A percentile compares a stretch with the other conserved stretches of the same genome.
Conservation (phyloP, 1,140 invertebrate species). For the Caenorhabditis remanei region DNA sequence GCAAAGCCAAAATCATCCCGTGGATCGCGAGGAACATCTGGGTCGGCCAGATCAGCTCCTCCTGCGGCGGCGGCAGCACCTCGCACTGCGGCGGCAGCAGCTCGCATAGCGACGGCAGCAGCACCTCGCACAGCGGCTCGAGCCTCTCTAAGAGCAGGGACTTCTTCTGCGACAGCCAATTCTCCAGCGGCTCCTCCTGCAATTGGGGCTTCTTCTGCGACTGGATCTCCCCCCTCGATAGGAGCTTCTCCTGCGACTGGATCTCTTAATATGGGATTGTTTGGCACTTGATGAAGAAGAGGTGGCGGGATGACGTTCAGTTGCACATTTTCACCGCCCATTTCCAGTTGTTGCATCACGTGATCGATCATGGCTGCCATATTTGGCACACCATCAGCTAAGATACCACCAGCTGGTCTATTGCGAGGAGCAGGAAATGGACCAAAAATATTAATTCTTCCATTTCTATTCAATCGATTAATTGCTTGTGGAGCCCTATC, state of each 20-base stretch:
- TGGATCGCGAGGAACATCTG: no score
- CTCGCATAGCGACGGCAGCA: background rate
- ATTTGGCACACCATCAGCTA: background rate
- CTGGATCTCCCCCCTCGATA: no score
- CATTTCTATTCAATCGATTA: background rate
- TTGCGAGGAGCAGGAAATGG: background rate
- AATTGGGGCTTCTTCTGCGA: no score
- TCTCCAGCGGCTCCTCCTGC: no score
- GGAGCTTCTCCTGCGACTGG: no score
- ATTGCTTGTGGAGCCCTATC: background rate
- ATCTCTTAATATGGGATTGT: no score
- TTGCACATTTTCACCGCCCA: background rate
- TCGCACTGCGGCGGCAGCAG: background rate
- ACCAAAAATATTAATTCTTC: conserved; percentile 15
- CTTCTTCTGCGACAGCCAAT: no score
- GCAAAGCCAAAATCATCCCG: no score
- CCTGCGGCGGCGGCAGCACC: background rate
- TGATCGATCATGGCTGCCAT: background rate
- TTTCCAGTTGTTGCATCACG: background rate
- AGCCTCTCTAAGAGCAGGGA: background rate
- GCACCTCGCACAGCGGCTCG: background rate
- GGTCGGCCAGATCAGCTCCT: background rate
- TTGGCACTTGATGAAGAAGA: no score
- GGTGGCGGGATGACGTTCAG: no score
- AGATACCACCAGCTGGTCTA: background rate